Evolutionary conservation across 2,888 invertebrate genomes (phyloP).

Genomic region (Drosophila putrida): DNA sequence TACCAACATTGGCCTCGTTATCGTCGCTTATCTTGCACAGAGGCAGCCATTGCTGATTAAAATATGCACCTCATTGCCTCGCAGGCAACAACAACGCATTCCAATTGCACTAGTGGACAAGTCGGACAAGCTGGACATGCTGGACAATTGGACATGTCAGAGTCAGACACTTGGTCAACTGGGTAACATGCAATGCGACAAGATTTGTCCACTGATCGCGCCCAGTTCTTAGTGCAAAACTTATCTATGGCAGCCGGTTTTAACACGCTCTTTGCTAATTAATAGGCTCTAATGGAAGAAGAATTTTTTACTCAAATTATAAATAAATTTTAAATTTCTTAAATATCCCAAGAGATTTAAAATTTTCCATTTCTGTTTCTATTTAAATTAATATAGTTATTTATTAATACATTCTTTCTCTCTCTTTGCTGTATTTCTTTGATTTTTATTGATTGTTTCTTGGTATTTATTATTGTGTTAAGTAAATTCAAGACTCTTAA

Average conservation of each 20-base stretch:
- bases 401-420: too few relatives aligned
- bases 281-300: constrained; percentile 66
- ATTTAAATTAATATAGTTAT: too few relatives aligned
- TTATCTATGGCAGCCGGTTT: constrained; percentile 71
- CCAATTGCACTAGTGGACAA: constrained; percentile 28
- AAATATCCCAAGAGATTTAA: too few relatives aligned
- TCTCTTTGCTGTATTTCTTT: too few relatives aligned
- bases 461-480: too few relatives aligned
- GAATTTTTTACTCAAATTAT: too few relatives aligned
- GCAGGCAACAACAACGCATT: constrained; percentile 39
- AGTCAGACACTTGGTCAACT: constrained; percentile 14
- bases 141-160: constrained; percentile 8
- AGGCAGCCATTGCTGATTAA: constrained; percentile 80
- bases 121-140: constrained; percentile 5
- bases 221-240: constrained; percentile 32
- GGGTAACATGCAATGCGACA: constrained; percentile 70
- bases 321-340: too few relatives aligned
- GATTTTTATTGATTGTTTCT: too few relatives aligned
- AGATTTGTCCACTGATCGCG: constrained; percentile 62
- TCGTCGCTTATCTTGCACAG: constrained; percentile 75
- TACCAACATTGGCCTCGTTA: constrained; percentile 54
- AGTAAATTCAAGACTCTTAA: not conserved
- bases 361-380: too few relatives aligned
- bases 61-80: constrained; percentile 79
- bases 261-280: constrained; percentile 73